Evolutionary conservation across 2,888 invertebrate genomes (phyloP).

Genomic region (Protodeltote pygarga): DNA sequence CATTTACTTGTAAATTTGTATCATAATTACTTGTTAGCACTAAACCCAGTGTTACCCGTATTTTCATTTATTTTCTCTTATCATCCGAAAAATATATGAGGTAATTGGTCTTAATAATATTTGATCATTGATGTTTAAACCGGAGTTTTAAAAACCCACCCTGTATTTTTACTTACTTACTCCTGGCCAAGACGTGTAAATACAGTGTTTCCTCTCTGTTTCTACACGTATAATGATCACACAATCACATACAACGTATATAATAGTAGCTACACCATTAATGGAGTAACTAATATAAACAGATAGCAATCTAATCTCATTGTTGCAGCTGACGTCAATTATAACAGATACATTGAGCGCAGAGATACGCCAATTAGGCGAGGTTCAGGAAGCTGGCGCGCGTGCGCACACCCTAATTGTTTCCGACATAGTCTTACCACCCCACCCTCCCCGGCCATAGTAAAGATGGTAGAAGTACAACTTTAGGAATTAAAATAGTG

Average conservation of each 20-base stretch:
- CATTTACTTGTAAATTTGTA: too few relatives aligned
- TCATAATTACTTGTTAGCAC: too few relatives aligned
- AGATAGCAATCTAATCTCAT: constrained; percentile 64
- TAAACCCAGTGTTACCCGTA: too few relatives aligned
- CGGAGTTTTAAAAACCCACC: too few relatives aligned
- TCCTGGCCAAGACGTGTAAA: too few relatives aligned
- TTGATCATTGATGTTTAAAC: too few relatives aligned
- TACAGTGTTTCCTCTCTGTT: too few relatives aligned
- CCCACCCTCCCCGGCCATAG: constrained; percentile 30
- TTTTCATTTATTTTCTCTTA: too few relatives aligned
- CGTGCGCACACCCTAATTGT: constrained; percentile 82
- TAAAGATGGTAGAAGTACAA: constrained; percentile 6
- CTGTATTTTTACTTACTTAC: too few relatives aligned
- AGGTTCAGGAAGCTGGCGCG: constrained; percentile 76
- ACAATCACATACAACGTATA: constrained; percentile 1
- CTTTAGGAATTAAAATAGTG: neutral
- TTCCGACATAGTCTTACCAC: constrained; percentile 69
- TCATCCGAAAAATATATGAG: too few relatives aligned
- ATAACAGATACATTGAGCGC: constrained; percentile 75
- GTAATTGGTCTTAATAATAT: too few relatives aligned
- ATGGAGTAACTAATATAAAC: constrained; percentile 44
- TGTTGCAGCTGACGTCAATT: constrained; percentile 73
- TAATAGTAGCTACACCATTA: constrained; percentile 24
- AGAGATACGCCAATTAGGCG: constrained; percentile 81
- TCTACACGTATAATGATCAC: too few relatives aligned